Evolutionary conservation across 2,113 vertebrate genomes (phyloP).

Genomic region (Dasyornis broadbenti): DNA sequence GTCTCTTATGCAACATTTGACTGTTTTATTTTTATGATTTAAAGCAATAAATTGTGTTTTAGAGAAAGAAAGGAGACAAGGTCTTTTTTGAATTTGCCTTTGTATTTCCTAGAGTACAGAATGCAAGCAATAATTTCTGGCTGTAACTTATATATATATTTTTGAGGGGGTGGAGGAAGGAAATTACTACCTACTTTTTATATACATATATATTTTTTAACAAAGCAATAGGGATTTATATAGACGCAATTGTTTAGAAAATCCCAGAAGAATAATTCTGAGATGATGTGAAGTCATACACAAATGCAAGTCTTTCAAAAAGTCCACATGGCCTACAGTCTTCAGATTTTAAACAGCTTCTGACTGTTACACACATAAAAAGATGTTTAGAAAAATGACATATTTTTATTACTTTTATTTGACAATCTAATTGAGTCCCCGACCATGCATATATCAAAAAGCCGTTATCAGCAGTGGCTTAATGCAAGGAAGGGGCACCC

Average conservation of each 20-base stretch:
- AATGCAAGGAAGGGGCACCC: background rate
- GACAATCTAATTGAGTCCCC: conserved; percentile 6
- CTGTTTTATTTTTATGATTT: conserved; percentile 66
- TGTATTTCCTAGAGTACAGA: conserved; percentile 61
- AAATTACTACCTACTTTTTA: conserved; percentile 66
- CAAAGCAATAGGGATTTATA: conserved; percentile 57
- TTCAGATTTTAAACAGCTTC: conserved; percentile 11
- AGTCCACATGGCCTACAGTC: background rate
- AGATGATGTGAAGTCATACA: background rate
- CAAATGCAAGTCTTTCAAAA: conserved; percentile 15
- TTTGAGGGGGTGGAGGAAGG: conserved; percentile 51
- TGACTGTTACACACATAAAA: background rate
- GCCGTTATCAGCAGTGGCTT: background rate
- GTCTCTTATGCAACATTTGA: conserved; percentile 63
- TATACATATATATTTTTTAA: conserved; percentile 62
- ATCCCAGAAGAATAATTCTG: conserved; percentile 7
- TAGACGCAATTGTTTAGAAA: conserved; percentile 5
- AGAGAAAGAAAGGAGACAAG: conserved; percentile 47
- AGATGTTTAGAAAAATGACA: conserved; percentile 23
- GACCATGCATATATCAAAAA: conserved; percentile 21
- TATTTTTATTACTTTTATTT: conserved; percentile 31
- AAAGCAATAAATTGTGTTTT: conserved; percentile 62
- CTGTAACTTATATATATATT: conserved; percentile 59
- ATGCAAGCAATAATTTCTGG: conserved; percentile 63
- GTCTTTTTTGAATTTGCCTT: conserved; percentile 58